Conservation (phyloP, 2,113 vertebrate species). For the Nanger granti region DNA sequence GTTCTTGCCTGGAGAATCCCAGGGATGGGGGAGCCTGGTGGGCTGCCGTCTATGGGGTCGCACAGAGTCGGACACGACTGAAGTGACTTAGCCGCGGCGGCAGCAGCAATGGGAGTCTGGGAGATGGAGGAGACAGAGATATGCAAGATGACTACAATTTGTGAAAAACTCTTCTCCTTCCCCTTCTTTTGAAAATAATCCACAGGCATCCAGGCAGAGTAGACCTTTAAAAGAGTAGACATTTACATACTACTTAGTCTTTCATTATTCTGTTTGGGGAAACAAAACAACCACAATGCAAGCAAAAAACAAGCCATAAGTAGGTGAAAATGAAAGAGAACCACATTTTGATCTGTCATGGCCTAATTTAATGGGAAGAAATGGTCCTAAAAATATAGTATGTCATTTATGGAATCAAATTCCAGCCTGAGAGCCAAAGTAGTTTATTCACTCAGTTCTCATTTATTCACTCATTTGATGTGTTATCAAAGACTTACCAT, state of each 20-base stretch:
- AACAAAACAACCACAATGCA: slow-evolving; percentile 24
- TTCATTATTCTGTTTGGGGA: background rate
- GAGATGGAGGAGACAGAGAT: background rate
- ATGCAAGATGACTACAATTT: background rate
- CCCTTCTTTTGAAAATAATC: slow-evolving; percentile 30
- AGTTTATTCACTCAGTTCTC: background rate
- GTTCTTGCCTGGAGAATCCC: too few species aligned
- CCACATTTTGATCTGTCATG: background rate
- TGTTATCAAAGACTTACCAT: background rate
- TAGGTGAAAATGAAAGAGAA: background rate
- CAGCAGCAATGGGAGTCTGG: background rate
- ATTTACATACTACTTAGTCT: background rate
- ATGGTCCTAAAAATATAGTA: background rate
- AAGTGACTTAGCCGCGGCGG: too few species aligned
- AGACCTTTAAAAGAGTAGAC: background rate
- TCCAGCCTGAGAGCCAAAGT: background rate
- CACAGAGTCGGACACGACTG: too few species aligned
- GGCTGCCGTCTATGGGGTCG: too few species aligned
- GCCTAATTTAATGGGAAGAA: background rate
- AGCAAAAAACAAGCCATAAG: background rate
- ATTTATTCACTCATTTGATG: background rate
- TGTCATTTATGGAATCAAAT: background rate
- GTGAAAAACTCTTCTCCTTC: background rate
- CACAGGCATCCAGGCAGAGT: background rate
- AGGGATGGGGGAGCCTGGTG: accelerated